phyloP scores from a whole-genome alignment of 2,888 invertebrate genomes.

The Micoletzkya japonica region DNA sequence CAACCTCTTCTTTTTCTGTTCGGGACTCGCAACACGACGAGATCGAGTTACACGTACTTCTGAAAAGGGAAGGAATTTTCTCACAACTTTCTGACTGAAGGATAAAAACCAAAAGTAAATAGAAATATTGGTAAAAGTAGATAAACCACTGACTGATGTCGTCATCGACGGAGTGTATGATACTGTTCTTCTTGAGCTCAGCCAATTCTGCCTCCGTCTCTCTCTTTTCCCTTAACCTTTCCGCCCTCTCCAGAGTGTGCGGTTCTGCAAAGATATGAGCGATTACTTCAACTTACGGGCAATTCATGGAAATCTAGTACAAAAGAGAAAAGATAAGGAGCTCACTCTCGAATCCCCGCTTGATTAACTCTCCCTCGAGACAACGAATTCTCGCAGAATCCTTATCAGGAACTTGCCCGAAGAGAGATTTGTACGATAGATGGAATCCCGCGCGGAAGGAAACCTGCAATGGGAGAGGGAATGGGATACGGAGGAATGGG shows the following conservation, averaged over 20 bases:
- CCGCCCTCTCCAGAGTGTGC: conserved; percentile 22
- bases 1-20: neutral
- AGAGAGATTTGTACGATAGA: conserved; percentile 8
- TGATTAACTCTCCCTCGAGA: conserved; percentile 1
- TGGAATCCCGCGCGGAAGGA: neutral
- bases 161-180: conserved; percentile 11
- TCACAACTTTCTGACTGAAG: no score
- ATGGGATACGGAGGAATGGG: neutral
- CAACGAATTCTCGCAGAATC: neutral
- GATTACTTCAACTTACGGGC: neutral
- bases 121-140: no score
- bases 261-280: neutral
- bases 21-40: neutral
- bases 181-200: conserved; percentile 8
- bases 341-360: conserved; percentile 22
- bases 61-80: no score
- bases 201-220: conserved; percentile 20
- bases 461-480: neutral
- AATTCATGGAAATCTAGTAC: no score
- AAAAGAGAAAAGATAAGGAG: neutral
- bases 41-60: conserved; percentile 14
- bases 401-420: conserved; percentile 1
- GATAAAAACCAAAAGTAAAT: no score
- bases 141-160: conserved; percentile 13
- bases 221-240: neutral